A percentile compares a stretch with the other conserved stretches of the same genome.
Evolutionary conservation across 1,140 invertebrate genomes (phyloP).

Genomic region (Kradibia gibbosae): DNA sequence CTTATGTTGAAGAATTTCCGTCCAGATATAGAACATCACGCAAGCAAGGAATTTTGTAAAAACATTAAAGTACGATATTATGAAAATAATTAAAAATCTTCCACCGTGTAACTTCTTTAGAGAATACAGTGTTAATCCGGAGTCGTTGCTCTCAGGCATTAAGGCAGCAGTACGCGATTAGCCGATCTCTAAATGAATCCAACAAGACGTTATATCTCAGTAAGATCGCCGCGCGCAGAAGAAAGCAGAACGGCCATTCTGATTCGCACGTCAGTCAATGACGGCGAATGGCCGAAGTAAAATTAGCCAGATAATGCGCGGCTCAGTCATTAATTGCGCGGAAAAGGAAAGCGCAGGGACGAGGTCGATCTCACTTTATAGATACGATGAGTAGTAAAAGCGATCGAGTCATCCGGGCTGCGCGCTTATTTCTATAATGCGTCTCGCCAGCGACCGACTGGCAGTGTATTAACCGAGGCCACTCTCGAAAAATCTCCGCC

Average conservation of each 20-base stretch:
- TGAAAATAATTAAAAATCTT: not conserved
- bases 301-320: not conserved
- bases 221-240: not conserved
- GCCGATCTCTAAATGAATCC: not conserved
- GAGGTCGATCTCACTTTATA: not conserved
- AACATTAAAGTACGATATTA: too few species aligned
- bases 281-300: too few species aligned
- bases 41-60: not conserved
- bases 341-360: not conserved
- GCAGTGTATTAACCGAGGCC: not conserved
- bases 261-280: too few species aligned
- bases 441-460: slow-evolving; percentile 8
- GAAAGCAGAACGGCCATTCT: not conserved
- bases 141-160: not conserved
- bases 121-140: not conserved
- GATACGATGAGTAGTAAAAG: not conserved
- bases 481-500: not conserved
- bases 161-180: not conserved
- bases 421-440: slow-evolving; percentile 24
- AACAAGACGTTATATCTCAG: not conserved
- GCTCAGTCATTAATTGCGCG: not conserved
- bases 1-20: not conserved
- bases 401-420: not conserved
- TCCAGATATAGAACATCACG: too few species aligned
- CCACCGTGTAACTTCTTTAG: not conserved